Conservation (phyloP, 2,113 vertebrate genomes). For the Tichodroma muraria region DNA sequence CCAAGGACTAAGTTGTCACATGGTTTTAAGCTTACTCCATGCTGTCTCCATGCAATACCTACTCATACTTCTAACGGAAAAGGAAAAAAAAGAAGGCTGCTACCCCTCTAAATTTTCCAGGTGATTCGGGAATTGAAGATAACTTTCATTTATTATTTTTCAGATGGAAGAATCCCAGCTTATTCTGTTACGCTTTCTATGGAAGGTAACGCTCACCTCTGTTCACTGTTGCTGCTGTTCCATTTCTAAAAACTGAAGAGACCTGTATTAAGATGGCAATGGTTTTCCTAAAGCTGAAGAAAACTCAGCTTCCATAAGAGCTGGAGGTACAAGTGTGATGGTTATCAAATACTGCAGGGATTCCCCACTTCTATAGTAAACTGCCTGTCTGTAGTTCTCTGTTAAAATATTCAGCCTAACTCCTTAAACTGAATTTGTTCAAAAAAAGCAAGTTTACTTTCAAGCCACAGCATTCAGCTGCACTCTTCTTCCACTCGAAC, state of each 20-base stretch:
- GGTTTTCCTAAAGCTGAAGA: background rate
- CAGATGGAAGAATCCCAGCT: background rate
- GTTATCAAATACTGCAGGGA: background rate
- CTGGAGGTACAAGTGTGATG: background rate
- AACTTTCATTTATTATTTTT: background rate
- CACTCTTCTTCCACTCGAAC: background rate
- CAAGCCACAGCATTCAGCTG: background rate
- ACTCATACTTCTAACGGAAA: background rate
- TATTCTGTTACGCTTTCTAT: background rate
- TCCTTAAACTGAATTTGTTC: background rate
- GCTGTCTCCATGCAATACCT: background rate
- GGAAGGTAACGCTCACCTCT: background rate
- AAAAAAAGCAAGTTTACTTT: background rate
- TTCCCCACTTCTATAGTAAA: background rate
- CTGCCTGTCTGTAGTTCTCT: background rate
- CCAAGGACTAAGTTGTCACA: background rate
- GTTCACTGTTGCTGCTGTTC: background rate
- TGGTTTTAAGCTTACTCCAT: background rate
- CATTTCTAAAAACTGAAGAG: background rate
- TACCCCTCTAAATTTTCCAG: background rate
- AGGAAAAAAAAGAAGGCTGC: background rate
- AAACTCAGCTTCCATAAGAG: background rate
- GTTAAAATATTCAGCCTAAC: background rate
- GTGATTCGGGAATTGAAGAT: background rate
- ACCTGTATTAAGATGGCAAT: background rate